Evolutionary conservation across 2,113 vertebrate genomes (phyloP).

Genomic region (Mirza zaza): DNA sequence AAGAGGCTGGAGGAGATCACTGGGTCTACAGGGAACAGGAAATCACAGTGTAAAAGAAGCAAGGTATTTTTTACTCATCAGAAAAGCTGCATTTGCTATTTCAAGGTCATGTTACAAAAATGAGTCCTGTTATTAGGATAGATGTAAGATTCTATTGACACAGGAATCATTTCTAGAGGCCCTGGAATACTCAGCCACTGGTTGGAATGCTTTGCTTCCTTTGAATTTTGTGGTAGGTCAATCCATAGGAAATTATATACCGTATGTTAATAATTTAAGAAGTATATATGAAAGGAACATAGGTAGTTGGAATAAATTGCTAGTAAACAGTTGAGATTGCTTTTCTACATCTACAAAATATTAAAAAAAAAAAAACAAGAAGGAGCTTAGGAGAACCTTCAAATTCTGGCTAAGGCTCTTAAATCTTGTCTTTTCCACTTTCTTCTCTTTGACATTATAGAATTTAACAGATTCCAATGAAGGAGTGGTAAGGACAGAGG

Average conservation of each 20-base stretch:
- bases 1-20: slow-evolving; percentile 19
- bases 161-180: not conserved
- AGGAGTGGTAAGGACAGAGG: not conserved
- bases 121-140: not conserved
- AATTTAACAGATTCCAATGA: not conserved
- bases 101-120: not conserved
- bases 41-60: not conserved
- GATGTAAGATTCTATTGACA: not conserved
- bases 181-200: not conserved
- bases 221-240: not conserved
- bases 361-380: not conserved
- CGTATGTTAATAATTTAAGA: not conserved
- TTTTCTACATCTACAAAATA: not conserved
- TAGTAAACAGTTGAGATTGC: not conserved
- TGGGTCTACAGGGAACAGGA: slow-evolving; percentile 1
- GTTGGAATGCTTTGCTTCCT: not conserved
- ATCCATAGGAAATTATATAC: not conserved
- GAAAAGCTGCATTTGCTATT: not conserved
- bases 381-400: not conserved
- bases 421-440: not conserved
- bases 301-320: not conserved
- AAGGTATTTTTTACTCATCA: not conserved
- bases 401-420: not conserved
- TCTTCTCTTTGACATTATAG: not conserved
- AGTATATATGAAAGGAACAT: not conserved